Percentiles rank a stretch among this genome's conserved stretches.
phyloP scores from a whole-genome alignment of 2,797 vertebrate genomes.

The Coracias cyanogaster region DNA sequence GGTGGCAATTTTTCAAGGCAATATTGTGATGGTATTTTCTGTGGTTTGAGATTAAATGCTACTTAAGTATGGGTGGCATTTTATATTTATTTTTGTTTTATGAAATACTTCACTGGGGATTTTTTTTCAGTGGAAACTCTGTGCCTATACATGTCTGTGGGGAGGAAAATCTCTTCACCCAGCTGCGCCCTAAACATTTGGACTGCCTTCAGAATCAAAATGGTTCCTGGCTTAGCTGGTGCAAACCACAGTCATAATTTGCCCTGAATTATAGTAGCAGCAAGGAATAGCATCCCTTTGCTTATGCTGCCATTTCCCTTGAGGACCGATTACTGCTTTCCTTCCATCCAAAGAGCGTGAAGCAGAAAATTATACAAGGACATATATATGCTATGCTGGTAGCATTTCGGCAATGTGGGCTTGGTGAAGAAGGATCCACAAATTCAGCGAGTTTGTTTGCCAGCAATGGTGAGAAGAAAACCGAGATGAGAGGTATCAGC shows the following conservation, averaged over 20 bases:
- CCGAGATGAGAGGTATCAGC: fast-evolving
- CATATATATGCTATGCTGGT: neutral
- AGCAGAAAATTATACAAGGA: neutral
- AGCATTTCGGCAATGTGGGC: neutral
- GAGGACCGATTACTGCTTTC: neutral
- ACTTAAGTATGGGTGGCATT: neutral
- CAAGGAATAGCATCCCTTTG: neutral
- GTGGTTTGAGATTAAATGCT: neutral
- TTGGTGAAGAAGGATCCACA: neutral
- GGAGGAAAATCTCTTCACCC: neutral
- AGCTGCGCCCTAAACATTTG: no score
- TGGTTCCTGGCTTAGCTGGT: neutral
- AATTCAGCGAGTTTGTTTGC: neutral
- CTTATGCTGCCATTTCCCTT: neutral
- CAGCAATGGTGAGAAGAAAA: neutral
- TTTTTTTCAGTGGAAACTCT: neutral
- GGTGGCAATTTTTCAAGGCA: neutral
- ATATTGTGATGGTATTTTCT: neutral
- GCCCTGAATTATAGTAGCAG: neutral
- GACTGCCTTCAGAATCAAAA: neutral
- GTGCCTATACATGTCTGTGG: neutral
- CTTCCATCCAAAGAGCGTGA: neutral
- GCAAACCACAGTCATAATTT: neutral
- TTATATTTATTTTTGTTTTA: neutral
- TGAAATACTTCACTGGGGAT: neutral